Evolutionary conservation across 2,888 invertebrate species (phyloP).

Genomic region (Megalurothrips usitatus): DNA sequence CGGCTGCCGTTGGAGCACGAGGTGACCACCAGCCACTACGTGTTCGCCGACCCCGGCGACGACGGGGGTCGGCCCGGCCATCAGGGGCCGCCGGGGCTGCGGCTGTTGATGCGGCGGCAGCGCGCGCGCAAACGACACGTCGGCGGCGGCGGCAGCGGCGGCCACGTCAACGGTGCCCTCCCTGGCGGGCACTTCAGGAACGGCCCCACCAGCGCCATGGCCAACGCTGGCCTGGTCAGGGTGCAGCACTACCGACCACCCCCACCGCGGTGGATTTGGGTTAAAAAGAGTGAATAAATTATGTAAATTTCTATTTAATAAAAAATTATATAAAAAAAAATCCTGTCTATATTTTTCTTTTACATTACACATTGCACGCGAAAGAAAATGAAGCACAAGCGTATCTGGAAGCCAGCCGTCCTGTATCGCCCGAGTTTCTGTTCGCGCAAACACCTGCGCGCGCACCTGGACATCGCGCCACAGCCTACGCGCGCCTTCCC

Average conservation of each 20-base stretch:
- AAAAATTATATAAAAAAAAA: too few relatives aligned
- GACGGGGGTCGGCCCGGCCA: neutral
- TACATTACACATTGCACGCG: too few relatives aligned
- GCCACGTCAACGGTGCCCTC: neutral
- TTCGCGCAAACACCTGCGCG: too few relatives aligned
- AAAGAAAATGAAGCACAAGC: too few relatives aligned
- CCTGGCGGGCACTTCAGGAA: neutral
- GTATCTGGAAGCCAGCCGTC: too few relatives aligned
- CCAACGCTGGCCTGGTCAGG: too few relatives aligned
- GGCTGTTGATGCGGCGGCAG: neutral
- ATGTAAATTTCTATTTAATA: neutral
- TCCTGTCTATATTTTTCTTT: too few relatives aligned
- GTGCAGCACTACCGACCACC: neutral
- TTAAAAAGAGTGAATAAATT: neutral
- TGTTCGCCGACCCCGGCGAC: neutral
- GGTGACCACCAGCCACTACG: neutral
- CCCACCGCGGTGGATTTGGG: neutral
- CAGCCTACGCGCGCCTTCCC: too few relatives aligned
- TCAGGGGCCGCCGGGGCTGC: neutral
- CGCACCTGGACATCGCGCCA: too few relatives aligned
- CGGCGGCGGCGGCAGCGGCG: neutral
- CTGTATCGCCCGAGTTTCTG: too few relatives aligned
- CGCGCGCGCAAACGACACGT: constrained; percentile 8
- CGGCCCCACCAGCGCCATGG: too few relatives aligned
- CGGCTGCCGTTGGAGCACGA: constrained; percentile 13